A percentile compares a stretch with the other conserved stretches of the same genome.
These are phyloP conservation scores for Champsocephalus esox DNA, from an alignment of 2,797 vertebrate species.

Conservation along the genomic window DNA sequence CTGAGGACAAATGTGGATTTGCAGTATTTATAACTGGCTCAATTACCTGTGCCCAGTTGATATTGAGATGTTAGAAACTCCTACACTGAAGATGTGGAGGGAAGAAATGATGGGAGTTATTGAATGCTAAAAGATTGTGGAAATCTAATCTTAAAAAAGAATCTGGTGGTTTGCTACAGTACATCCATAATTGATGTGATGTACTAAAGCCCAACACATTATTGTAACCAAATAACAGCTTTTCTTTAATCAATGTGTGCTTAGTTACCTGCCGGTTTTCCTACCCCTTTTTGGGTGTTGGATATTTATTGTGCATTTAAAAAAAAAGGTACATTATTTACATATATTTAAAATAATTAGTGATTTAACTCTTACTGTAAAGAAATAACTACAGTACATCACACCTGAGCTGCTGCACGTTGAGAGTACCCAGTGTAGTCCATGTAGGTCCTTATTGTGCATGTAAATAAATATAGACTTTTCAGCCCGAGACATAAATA, in stretches of 20 bases:
- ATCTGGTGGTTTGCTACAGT: not conserved
- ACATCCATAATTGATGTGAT: not conserved
- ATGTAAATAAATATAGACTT: conserved; percentile 39
- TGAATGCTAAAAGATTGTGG: not conserved
- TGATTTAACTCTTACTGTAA: not conserved
- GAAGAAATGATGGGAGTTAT: not conserved
- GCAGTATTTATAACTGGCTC: no score
- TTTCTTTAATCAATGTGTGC: not conserved
- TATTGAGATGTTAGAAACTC: not conserved
- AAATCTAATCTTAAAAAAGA: not conserved
- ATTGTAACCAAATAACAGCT: not conserved
- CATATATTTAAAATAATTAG: no score
- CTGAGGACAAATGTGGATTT: no score
- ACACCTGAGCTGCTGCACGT: conserved; percentile 12
- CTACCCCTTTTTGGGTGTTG: not conserved
- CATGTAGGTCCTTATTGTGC: conserved; percentile 14
- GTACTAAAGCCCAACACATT: not conserved
- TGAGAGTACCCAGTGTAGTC: conserved; percentile 11
- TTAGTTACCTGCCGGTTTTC: not conserved
- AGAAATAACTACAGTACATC: conserved; percentile 5
- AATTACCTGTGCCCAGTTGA: no score
- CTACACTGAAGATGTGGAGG: not conserved
- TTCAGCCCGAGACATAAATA: conserved; percentile 47
- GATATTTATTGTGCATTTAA: no score
- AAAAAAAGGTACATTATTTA: no score